Conservation (phyloP, 2,888 invertebrate genomes). For the Drosophila imparisetae region DNA sequence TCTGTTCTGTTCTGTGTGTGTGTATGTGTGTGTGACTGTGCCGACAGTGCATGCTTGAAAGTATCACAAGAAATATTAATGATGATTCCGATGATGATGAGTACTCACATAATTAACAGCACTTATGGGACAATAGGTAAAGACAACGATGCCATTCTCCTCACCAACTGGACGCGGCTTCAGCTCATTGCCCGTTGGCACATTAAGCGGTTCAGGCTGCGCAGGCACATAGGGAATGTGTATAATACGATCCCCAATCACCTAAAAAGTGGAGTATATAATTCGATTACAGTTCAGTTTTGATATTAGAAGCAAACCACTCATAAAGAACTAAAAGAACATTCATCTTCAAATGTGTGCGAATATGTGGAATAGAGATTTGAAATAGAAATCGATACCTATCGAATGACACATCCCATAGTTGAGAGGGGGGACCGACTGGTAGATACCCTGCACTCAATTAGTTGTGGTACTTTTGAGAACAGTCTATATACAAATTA, state of each 20-base stretch:
- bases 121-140: conserved; percentile 93
- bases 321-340: background rate
- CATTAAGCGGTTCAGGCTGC: conserved; percentile 92
- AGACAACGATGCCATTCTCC: conserved; percentile 93
- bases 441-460: background rate
- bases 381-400: background rate
- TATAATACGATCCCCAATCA: conserved; percentile 91
- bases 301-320: background rate
- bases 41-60: conserved; percentile 23
- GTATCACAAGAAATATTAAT: background rate
- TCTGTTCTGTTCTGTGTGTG: background rate
- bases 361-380: background rate
- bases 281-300: background rate
- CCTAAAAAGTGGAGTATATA: conserved; percentile 85
- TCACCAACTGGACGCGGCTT: conserved; percentile 94
- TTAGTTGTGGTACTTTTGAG: background rate
- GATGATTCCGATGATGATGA: background rate
- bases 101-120: conserved; percentile 94
- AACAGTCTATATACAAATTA: background rate
- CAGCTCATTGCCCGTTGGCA: conserved; percentile 90
- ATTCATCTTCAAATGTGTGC: background rate
- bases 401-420: background rate
- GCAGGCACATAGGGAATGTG: conserved; percentile 91
- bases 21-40: conserved; percentile 12
- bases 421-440: background rate